Evolutionary conservation across 2,113 vertebrate species (phyloP), one percentile per base, ranked within the genome.

Genomic region (Rhea americana): DNA sequence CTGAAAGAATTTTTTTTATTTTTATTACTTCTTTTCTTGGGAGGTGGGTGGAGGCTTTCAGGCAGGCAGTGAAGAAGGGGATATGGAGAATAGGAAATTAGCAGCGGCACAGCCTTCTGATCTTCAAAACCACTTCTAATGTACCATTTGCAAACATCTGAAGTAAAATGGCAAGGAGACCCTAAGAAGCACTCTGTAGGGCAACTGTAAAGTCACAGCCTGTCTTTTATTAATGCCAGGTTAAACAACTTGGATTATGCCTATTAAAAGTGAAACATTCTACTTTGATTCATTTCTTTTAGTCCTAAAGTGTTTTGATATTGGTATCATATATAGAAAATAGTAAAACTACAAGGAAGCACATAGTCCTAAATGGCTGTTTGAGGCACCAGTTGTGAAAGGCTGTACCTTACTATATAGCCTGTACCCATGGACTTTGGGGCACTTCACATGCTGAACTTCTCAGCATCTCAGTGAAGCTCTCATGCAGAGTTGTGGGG

Each of bases 361-460:
- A 35, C 0, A 0, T 15, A 51, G 17, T 0, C 61, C 37, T 32
- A 63, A 39, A 0, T 50, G n/a, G 77, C n/a, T 63, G 21, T 61
- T 61, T 7, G n/a, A 2, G 2, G 37, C 14, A 58, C 17, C 35
- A 53, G 41, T 14, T 82, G 13, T 48, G 48, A 28, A 21, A 9
- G 7, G 6, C 15, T 58, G n/a, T n/a, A n/a, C n/a, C n/a, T n/a
- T n/a, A 2, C 17, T 59, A 11, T 22, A 20, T 15, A 24, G 47
- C 12, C 16, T 61, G 4, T 61, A 6, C 41, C 53, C 9, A 2
- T 43, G 28, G 15, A 24, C 25, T 21, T 32, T 8, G 21, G 45
- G 28, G 14, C 43, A 28, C 13, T 16, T 48, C 13, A n/a, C n/a
- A 22, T 28, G 32, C 30, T 11, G 13, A 45, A 68, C 30, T 24